Evolutionary conservation across 2,888 invertebrate genomes (phyloP).

Genomic region (Agrotis segetum): DNA sequence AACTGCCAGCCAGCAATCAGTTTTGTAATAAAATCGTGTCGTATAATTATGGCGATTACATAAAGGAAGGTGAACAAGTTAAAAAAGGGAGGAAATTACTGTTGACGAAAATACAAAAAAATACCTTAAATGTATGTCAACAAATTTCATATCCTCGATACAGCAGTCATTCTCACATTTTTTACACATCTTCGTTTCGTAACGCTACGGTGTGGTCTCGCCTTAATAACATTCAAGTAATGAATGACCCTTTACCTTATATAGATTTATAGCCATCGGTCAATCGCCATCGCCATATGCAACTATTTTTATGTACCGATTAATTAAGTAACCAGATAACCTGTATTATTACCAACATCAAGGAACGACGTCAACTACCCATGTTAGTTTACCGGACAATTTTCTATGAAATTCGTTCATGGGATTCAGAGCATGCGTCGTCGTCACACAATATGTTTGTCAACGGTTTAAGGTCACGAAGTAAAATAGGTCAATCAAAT

Average conservation of each 20-base stretch:
- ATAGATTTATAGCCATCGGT: conserved; percentile 66
- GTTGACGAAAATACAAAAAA: conserved; percentile 71
- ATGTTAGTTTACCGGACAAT: background rate
- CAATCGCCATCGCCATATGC: conserved; percentile 66
- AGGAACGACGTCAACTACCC: conserved; percentile 10
- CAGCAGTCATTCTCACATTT: conserved; percentile 78
- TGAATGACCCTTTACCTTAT: conserved; percentile 79
- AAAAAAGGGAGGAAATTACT: conserved; percentile 66
- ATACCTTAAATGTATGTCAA: conserved; percentile 72
- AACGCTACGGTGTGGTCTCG: conserved; percentile 63
- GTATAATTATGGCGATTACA: conserved; percentile 58
- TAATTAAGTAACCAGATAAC: conserved; percentile 47
- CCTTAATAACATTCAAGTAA: conserved; percentile 66
- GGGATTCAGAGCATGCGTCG: conserved; percentile 5
- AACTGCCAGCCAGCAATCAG: conserved; percentile 17
- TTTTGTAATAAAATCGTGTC: conserved; percentile 60
- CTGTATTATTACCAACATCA: conserved; percentile 37
- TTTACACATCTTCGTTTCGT: conserved; percentile 76
- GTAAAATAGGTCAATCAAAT: conserved; percentile 27
- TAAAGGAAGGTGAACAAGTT: conserved; percentile 61
- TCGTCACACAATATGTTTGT: background rate
- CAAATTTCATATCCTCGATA: conserved; percentile 71
- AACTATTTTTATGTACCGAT: conserved; percentile 62
- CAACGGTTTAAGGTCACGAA: conserved; percentile 34
- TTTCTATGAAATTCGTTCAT: conserved; percentile 11